phyloP scores from a whole-genome alignment of 2,797 vertebrate genomes.

The Remorina albescens region DNA sequence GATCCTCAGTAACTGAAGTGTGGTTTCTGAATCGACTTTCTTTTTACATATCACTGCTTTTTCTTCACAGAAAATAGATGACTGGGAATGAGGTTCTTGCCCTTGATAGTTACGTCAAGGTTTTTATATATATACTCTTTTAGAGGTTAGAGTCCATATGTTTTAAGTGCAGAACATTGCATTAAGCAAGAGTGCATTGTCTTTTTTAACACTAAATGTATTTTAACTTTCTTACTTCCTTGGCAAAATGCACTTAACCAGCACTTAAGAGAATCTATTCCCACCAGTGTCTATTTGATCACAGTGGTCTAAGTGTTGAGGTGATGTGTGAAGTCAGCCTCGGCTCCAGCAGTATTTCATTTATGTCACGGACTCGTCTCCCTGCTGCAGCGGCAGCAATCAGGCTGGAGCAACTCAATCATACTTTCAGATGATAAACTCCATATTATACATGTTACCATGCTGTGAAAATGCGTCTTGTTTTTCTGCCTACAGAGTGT shows the following conservation, averaged over 20 bases:
- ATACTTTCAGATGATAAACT: constrained; percentile 4
- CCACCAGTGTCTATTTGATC: constrained; percentile 77
- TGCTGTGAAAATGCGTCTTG: constrained; percentile 2
- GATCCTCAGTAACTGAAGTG: constrained; percentile 65
- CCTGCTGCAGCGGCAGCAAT: constrained; percentile 39
- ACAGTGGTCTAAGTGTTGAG: constrained; percentile 61
- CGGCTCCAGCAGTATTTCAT: constrained; percentile 41
- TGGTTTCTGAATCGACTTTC: constrained; percentile 62
- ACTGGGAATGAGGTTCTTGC: constrained; percentile 48
- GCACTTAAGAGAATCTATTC: constrained; percentile 79
- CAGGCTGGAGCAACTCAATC: constrained; percentile 39
- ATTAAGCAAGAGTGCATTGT: constrained; percentile 73
- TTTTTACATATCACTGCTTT: constrained; percentile 62
- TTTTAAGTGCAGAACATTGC: constrained; percentile 75
- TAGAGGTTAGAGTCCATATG: constrained; percentile 49
- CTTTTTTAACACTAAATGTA: constrained; percentile 77
- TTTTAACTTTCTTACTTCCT: constrained; percentile 82
- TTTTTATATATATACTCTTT: constrained; percentile 47
- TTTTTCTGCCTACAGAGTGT: constrained; percentile 22
- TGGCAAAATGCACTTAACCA: constrained; percentile 78
- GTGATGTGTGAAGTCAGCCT: constrained; percentile 69
- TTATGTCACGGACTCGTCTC: constrained; percentile 65
- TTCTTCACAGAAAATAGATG: constrained; percentile 55
- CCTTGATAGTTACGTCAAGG: constrained; percentile 37
- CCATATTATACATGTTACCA: constrained; percentile 14